A percentile compares a stretch with the other conserved stretches of the same genome.
phyloP scores from a whole-genome alignment of 1,140 invertebrate genomes.

The Eriocheir sinensis region DNA sequence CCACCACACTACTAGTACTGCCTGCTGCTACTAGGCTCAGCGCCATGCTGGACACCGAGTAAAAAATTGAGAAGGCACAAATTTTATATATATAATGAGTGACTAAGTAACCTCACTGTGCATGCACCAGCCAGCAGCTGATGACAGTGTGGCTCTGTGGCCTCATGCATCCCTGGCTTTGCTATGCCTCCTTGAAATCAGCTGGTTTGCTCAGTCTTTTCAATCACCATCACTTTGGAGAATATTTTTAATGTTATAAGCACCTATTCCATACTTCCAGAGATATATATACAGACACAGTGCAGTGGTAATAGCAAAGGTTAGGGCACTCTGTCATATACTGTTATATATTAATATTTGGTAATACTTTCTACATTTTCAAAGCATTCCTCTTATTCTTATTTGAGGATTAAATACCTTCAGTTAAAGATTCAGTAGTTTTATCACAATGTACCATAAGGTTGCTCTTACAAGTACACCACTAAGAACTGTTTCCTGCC shows the following conservation, averaged over 20 bases:
- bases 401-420: not conserved
- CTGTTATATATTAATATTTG: slow-evolving; percentile 26
- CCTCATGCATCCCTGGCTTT: not conserved
- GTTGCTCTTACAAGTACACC: no score
- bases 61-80: slow-evolving; percentile 73
- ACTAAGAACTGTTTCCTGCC: no score
- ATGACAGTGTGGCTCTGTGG: not conserved
- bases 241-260: not conserved
- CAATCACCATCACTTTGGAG: not conserved
- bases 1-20: not conserved
- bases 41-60: slow-evolving; percentile 26
- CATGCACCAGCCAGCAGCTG: not conserved
- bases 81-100: slow-evolving; percentile 54
- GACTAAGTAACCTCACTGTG: not conserved
- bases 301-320: slow-evolving; percentile 4
- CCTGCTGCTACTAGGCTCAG: not conserved
- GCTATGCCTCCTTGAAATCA: not conserved
- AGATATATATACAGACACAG: slow-evolving; percentile 7
- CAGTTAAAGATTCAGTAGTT: not conserved
- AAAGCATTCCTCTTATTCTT: not conserved
- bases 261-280: not conserved
- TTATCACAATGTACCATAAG: not conserved
- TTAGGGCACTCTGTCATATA: not conserved
- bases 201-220: slow-evolving; percentile 12
- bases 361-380: not conserved